Conservation (phyloP, 37 sponge, comb jelly and placozoan species). For the Cladorhizidae sp. region DNA sequence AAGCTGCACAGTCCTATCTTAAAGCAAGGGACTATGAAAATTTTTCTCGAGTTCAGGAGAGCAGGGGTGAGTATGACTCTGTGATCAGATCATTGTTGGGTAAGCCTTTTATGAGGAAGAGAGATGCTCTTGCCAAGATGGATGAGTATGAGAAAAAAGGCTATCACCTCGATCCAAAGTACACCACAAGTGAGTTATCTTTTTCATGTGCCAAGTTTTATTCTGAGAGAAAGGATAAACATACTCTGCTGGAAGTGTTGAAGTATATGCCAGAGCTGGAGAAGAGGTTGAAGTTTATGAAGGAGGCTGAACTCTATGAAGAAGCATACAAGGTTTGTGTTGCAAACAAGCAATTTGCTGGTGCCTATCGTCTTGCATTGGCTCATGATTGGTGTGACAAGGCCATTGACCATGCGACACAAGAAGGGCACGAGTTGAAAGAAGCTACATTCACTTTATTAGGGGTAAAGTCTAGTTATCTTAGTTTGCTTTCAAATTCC, state of each 20-base stretch:
- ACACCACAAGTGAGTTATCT: conserved; percentile 32
- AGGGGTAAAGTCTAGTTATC: background rate
- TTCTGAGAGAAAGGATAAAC: conserved; percentile 27
- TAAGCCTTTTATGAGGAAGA: conserved; percentile 11
- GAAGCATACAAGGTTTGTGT: conserved; percentile 27
- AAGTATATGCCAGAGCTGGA: conserved; percentile 36
- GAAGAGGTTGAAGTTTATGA: conserved; percentile 36
- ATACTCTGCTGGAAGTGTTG: conserved; percentile 26
- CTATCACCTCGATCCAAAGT: background rate
- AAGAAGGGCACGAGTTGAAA: background rate
- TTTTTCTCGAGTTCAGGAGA: conserved; percentile 34
- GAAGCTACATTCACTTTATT: conserved; percentile 15
- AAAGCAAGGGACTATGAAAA: conserved; percentile 42
- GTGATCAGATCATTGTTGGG: conserved; percentile 22
- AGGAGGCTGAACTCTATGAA: conserved; percentile 28
- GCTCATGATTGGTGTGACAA: conserved; percentile 31
- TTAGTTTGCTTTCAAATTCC: background rate
- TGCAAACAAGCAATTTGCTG: background rate
- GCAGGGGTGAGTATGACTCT: conserved; percentile 6
- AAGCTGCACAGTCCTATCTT: conserved; percentile 46
- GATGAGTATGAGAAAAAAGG: conserved; percentile 17
- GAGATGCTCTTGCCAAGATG: conserved; percentile 47
- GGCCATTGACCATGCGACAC: conserved; percentile 3
- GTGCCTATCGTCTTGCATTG: conserved; percentile 24
- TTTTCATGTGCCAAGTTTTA: conserved; percentile 55